Evolutionary conservation across 2,797 vertebrate species (phyloP).

Genomic region (Coendou prehensilis): DNA sequence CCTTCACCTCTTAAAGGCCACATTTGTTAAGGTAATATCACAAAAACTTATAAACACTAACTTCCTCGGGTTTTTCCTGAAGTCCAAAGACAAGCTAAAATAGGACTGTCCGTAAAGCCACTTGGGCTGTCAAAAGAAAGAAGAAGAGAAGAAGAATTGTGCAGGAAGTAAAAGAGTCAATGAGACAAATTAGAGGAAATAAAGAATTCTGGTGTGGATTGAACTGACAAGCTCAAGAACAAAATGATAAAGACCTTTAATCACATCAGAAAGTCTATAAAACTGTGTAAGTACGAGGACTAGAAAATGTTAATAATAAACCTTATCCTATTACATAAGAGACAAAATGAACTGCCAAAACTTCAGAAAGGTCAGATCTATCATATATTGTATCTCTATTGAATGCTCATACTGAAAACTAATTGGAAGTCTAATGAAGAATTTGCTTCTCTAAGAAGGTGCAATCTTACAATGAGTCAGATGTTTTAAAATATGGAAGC

Average conservation of each 20-base stretch:
- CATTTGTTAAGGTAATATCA: conserved; percentile 44
- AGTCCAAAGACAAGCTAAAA: conserved; percentile 49
- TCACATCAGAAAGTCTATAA: conserved; percentile 80
- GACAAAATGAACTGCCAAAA: conserved; percentile 78
- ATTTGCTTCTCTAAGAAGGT: conserved; percentile 73
- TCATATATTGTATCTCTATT: conserved; percentile 75
- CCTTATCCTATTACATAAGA: conserved; percentile 73
- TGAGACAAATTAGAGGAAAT: conserved; percentile 85
- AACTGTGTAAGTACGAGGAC: conserved; percentile 75
- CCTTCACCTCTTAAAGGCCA: conserved; percentile 13
- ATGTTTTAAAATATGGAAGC: conserved; percentile 67
- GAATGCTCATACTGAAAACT: conserved; percentile 73
- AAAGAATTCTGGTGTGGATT: conserved; percentile 80
- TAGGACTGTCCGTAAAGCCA: conserved; percentile 42
- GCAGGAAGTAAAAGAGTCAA: conserved; percentile 79
- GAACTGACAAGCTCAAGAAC: conserved; percentile 82
- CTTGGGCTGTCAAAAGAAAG: conserved; percentile 73
- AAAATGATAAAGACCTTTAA: conserved; percentile 83
- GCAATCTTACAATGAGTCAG: conserved; percentile 37
- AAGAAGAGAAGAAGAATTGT: conserved; percentile 75
- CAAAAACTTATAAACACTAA: conserved; percentile 50
- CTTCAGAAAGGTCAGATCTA: conserved; percentile 80
- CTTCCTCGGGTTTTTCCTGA: conserved; percentile 48
- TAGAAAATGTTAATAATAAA: conserved; percentile 79
- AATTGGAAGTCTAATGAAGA: conserved; percentile 78